Base-by-base conservation (phyloP, 2,113 vertebrate species). In the Catharus fuscescens region DNA sequence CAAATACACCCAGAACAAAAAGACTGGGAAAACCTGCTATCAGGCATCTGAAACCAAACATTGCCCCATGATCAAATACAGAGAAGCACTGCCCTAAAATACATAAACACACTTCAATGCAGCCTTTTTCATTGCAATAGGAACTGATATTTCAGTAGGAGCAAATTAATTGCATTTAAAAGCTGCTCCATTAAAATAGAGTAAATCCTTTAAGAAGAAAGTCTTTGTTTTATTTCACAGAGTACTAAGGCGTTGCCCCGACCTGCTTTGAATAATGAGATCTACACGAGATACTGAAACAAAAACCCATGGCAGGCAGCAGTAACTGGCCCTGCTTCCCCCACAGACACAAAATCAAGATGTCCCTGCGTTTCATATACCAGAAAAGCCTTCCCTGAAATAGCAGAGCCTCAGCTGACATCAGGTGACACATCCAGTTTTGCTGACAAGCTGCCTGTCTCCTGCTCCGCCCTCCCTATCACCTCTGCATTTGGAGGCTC, bases 321-420 rank as follows among this genome's bases (percentile, higher is more conserved):
- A 77, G 45, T 14, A 70, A 34, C n/a, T 15, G 15, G 8, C 21
- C 28, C 17, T 21, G 38, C 61, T 38, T 74, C 8, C 8, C n/a
- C 6, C 8, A 4, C 32, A 53, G 45, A 56, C 2, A 57, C 1
- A 40, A 29, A 82, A 32, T 1, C 78, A 54, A 82, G 70, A 40
- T 6, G n/a, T 18, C 18, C 45, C 48, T 24, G n/a, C 18, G 19
- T 5, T 13, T 74, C 34, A 31, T 0, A 31, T 0, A 31, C 1
- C 47, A 67, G 38, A 61, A 70, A 80, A 73, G 66, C 23, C 14
- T 21, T 50, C 31, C 79, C 85, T 24, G 59, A 31, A 90, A 53
- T 17, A 88, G 88, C 65, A 47, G 12, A 47, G 74, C 26, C 36
- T 65, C 78, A 34, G 9, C 54, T 59, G 79, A 69, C 79, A 89